phyloP scores from a whole-genome alignment of 2,113 vertebrate species.

The Lepus americanus region DNA sequence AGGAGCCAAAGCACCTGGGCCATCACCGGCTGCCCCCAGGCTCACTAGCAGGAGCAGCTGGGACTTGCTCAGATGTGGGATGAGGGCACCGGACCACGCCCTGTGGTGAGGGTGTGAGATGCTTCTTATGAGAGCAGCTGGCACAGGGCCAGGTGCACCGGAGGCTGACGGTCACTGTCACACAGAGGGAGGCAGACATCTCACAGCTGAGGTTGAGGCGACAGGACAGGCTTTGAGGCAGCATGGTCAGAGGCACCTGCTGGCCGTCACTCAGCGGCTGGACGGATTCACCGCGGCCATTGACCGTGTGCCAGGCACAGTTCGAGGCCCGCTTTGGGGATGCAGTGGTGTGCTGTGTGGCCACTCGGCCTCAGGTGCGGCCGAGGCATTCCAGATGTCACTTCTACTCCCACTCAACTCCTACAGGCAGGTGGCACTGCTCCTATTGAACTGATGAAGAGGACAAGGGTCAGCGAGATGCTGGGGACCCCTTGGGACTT shows the following conservation, averaged over 20 bases:
- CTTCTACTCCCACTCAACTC: too few species aligned
- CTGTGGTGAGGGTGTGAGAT: accelerated
- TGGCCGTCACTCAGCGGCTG: accelerated
- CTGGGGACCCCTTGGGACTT: background rate
- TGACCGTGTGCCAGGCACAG: accelerated
- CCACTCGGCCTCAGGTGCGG: accelerated
- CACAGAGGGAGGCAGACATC: background rate
- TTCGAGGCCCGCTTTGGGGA: accelerated
- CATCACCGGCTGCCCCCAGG: too few species aligned
- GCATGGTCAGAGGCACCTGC: accelerated
- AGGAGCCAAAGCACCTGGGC: too few species aligned
- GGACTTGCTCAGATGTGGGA: too few species aligned
- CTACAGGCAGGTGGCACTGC: too few species aligned
- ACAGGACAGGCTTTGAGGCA: accelerated
- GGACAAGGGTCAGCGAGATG: background rate
- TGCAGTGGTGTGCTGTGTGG: accelerated
- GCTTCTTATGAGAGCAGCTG: background rate
- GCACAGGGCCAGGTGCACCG: background rate
- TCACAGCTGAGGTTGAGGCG: accelerated
- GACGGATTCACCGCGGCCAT: background rate
- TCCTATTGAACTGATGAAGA: background rate
- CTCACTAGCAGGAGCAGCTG: too few species aligned
- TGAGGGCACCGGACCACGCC: too few species aligned
- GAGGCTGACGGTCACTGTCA: accelerated
- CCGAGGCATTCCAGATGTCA: accelerated